A percentile compares a stretch with the other conserved stretches of the same genome.
Evolutionary conservation across 1,140 invertebrate genomes (phyloP).

Genomic region (Ostrea denselamellosa): DNA sequence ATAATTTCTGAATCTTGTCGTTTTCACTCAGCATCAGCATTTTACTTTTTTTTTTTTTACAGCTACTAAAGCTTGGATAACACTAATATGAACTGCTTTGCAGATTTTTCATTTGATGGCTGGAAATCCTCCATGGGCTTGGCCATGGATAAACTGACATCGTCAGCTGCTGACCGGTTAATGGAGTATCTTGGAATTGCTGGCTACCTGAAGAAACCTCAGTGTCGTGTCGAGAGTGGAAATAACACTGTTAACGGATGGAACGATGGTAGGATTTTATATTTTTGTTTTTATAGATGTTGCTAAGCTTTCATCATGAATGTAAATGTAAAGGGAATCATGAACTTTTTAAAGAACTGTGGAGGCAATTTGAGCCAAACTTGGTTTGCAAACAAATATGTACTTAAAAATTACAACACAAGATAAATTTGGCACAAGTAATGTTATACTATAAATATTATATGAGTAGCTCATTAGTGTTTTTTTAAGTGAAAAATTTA

Average conservation of each 20-base stretch:
- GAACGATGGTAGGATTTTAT: constrained; percentile 16
- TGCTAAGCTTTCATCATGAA: no score
- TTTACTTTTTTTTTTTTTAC: not conserved
- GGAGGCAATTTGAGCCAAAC: no score
- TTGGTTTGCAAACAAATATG: no score
- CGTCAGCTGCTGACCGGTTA: not conserved
- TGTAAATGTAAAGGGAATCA: no score
- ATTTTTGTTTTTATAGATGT: not conserved
- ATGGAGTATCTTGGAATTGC: constrained; percentile 41
- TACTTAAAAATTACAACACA: no score
- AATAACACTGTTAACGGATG: constrained; percentile 1
- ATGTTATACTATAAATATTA: no score
- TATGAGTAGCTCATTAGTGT: no score
- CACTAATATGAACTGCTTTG: not conserved
- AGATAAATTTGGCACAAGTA: no score
- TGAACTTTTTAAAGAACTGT: no score
- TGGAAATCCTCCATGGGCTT: constrained; percentile 39
- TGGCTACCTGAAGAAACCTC: not conserved
- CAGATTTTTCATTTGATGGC: constrained; percentile 40
- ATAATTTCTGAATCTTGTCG: not conserved
- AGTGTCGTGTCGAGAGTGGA: constrained; percentile 27
- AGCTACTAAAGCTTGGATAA: not conserved
- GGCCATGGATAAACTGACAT: not conserved
- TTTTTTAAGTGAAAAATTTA: no score
- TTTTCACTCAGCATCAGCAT: not conserved